These are phyloP conservation scores for Malurus elegans DNA, from an alignment of 2,113 vertebrate genomes.

Conservation along the genomic window DNA sequence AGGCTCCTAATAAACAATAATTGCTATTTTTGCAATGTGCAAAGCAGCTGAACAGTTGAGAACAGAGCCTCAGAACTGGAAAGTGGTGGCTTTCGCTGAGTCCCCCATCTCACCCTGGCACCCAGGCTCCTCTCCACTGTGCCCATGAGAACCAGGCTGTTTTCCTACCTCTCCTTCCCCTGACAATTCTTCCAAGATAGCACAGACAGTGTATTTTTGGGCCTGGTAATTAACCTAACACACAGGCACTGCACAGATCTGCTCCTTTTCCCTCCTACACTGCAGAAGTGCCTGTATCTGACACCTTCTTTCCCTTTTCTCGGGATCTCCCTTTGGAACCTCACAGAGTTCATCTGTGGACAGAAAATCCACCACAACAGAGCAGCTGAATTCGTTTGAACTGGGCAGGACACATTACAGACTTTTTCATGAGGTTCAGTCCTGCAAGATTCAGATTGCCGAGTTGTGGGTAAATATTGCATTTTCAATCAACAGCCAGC, in stretches of 20 bases:
- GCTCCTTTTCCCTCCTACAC: background rate
- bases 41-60: conserved; percentile 22
- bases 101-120: background rate
- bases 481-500: background rate
- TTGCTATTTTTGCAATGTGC: background rate
- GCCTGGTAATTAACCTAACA: background rate
- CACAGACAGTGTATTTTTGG: background rate
- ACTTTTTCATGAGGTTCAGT: background rate
- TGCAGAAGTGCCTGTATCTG: background rate
- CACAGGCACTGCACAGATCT: background rate
- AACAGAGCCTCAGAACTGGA: background rate
- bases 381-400: background rate
- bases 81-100: background rate
- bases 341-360: background rate
- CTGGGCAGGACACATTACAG: background rate
- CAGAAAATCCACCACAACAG: background rate
- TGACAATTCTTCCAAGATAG: background rate
- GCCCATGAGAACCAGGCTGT: background rate
- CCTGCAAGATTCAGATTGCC: background rate
- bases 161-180: background rate
- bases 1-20: conserved; percentile 56
- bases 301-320: background rate
- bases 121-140: background rate
- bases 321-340: background rate
- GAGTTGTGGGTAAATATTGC: background rate